A percentile compares a stretch with the other conserved stretches of the same genome.
These are phyloP conservation scores for Teleiodes luculella DNA, from an alignment of 2,888 invertebrate species.

Conservation along the genomic window DNA sequence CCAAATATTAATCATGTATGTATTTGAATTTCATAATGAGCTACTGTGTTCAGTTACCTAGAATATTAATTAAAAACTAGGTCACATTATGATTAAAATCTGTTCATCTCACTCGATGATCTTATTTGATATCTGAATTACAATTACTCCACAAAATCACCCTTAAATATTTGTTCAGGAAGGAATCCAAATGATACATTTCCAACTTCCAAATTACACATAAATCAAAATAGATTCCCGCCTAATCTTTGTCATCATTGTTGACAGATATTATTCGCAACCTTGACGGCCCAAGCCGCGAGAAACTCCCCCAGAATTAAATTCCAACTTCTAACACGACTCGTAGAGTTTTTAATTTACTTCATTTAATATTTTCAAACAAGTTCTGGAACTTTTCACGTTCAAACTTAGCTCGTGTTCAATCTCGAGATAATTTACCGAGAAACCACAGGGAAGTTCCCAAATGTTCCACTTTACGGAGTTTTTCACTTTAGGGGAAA, in stretches of 20 bases:
- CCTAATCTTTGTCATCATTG: background rate
- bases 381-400: constrained; percentile 23
- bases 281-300: background rate
- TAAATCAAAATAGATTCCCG: too few species aligned
- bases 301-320: constrained; percentile 1
- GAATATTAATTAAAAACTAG: too few species aligned
- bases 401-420: constrained; percentile 27
- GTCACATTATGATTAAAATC: too few species aligned
- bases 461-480: constrained; percentile 46
- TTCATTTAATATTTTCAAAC: constrained; percentile 30
- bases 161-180: too few species aligned
- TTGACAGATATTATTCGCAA: background rate
- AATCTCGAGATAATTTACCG: constrained; percentile 52
- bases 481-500: constrained; percentile 23
- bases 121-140: too few species aligned
- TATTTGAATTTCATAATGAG: too few species aligned
- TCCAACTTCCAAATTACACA: too few species aligned
- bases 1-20: too few species aligned
- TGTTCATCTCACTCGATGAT: too few species aligned
- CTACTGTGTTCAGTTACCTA: too few species aligned
- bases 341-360: constrained; percentile 18
- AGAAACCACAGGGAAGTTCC: constrained; percentile 47
- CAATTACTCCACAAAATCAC: too few species aligned
- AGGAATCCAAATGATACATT: too few species aligned
- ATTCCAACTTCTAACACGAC: constrained; percentile 4